Percentiles rank a stretch among this genome's conserved stretches.
Conservation (phyloP, 2,113 vertebrate species). For the Sarotherodon lohbergeri region DNA sequence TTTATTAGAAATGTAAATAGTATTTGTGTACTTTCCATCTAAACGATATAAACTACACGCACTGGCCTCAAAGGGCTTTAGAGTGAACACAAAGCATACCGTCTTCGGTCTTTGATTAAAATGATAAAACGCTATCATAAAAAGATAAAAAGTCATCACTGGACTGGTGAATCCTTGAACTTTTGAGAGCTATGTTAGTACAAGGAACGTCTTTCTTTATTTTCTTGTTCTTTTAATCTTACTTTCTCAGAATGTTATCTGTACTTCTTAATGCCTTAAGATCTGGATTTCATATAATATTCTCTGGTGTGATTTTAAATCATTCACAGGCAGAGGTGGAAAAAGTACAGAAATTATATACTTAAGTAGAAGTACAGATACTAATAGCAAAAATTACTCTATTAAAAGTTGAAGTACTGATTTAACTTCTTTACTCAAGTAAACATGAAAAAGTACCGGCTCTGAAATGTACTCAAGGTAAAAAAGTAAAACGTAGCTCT, state of each 20-base stretch:
- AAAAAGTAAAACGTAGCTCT: neutral
- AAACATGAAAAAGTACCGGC: neutral
- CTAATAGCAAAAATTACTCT: neutral
- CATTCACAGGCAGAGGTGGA: neutral
- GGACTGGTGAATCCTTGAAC: neutral
- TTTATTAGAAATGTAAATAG: neutral
- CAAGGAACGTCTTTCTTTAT: neutral
- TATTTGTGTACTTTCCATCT: neutral
- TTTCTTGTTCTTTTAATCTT: neutral
- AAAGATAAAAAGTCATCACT: neutral
- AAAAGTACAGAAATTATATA: neutral
- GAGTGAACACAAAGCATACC: neutral
- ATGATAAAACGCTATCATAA: neutral
- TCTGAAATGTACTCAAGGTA: neutral
- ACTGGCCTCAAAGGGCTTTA: neutral
- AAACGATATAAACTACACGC: neutral
- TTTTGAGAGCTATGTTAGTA: neutral
- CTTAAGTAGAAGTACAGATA: neutral
- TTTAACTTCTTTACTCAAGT: neutral
- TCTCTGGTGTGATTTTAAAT: neutral
- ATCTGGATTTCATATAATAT: neutral
- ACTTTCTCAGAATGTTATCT: neutral
- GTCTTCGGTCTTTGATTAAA: neutral
- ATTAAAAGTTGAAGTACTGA: neutral
- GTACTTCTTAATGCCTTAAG: neutral